These are phyloP conservation scores for Uromys caudimaculatus DNA, from an alignment of 2,797 vertebrate species.

Conservation along the genomic window DNA sequence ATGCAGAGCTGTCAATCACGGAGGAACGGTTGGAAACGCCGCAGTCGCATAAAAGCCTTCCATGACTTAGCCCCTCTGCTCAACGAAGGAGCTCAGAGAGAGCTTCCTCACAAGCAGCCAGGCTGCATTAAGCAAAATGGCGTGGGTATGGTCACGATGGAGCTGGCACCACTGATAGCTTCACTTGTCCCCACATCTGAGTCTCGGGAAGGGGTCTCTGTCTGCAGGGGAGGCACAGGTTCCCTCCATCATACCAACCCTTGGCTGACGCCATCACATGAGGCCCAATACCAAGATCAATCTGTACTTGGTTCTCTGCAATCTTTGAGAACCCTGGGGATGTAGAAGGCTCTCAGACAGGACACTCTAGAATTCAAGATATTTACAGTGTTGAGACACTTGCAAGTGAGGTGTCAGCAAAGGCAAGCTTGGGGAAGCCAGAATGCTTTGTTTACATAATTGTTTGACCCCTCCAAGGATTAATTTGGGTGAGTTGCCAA, in stretches of 20 bases:
- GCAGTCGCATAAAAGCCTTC: slow-evolving; percentile 74
- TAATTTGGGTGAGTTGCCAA: background rate
- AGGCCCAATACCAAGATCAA: fast-evolving
- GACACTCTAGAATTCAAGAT: background rate
- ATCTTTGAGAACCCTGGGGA: background rate
- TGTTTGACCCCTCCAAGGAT: background rate
- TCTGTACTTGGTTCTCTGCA: background rate
- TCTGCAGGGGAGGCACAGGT: background rate
- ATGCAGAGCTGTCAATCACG: slow-evolving; percentile 86
- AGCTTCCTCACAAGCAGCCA: background rate
- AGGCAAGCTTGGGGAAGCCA: too few species aligned
- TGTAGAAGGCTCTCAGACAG: fast-evolving
- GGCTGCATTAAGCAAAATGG: background rate
- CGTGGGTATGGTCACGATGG: background rate
- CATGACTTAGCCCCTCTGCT: slow-evolving; percentile 77
- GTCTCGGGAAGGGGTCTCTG: background rate
- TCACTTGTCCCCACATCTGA: background rate
- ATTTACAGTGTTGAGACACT: background rate
- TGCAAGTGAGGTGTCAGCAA: too few species aligned
- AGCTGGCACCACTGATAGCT: fast-evolving
- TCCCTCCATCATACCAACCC: too few species aligned
- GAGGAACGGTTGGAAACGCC: slow-evolving; percentile 81
- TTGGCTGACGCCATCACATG: fast-evolving
- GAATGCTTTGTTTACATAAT: fast-evolving
- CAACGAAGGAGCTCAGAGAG: slow-evolving; percentile 55